These are phyloP conservation scores for Campodea augens DNA, from an alignment of 1,140 invertebrate species.

Conservation along the genomic window DNA sequence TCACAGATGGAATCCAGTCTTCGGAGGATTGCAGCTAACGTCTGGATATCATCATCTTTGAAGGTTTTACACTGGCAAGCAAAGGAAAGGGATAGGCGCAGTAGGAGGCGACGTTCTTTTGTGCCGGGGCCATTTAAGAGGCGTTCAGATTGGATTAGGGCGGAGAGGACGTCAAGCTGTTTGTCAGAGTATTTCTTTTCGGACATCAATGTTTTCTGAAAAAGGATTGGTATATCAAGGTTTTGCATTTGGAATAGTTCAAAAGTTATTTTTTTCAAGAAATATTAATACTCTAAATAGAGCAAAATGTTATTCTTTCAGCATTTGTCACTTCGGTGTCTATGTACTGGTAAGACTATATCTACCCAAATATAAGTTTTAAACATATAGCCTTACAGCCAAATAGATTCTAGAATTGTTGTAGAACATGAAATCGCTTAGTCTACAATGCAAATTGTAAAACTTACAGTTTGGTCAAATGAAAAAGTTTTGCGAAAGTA, in stretches of 20 bases:
- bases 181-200: slow-evolving; percentile 40
- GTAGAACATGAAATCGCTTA: no score
- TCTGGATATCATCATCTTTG: slow-evolving; percentile 29
- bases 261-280: slow-evolving; percentile 8
- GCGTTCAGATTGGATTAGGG: slow-evolving; percentile 48
- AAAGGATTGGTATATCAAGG: slow-evolving; percentile 7
- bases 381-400: no score
- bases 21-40: slow-evolving; percentile 33
- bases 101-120: slow-evolving; percentile 37
- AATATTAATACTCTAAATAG: not conserved
- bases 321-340: slow-evolving; percentile 1
- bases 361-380: no score
- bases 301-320: slow-evolving; percentile 1
- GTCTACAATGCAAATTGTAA: no score
- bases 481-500: no score
- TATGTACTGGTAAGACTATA: no score
- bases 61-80: slow-evolving; percentile 35
- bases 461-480: no score
- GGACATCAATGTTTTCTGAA: slow-evolving; percentile 27
- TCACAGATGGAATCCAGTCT: slow-evolving; percentile 40
- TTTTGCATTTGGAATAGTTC: slow-evolving; percentile 2
- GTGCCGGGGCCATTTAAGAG: slow-evolving; percentile 47
- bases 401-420: no score
- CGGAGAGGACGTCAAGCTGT: slow-evolving; percentile 44
- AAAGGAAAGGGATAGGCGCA: slow-evolving; percentile 42